A percentile compares a stretch with the other conserved stretches of the same genome.
phyloP scores from a whole-genome alignment of 1,140 invertebrate species.

The Cardiocondyla obscurior region DNA sequence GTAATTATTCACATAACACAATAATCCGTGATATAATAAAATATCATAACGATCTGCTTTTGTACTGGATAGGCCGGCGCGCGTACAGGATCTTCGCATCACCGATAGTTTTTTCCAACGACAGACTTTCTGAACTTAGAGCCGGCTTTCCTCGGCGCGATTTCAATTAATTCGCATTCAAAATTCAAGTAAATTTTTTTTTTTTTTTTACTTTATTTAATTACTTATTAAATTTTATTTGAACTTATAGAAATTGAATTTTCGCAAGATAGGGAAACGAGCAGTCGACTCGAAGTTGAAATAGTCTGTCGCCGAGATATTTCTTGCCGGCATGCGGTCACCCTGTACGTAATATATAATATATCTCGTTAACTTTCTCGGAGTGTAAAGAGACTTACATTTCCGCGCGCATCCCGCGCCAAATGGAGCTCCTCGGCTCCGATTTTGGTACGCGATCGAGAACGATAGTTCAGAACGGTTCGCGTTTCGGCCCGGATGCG shows the following conservation, averaged over 20 bases:
- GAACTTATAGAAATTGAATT: not conserved
- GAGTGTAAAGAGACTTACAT: constrained; percentile 1
- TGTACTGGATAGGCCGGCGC: constrained; percentile 81
- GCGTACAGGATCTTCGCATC: constrained; percentile 20
- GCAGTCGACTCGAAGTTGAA: too few species aligned
- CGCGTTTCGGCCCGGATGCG: not conserved
- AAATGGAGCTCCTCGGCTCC: not conserved
- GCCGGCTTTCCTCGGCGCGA: not conserved
- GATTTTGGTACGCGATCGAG: constrained; percentile 14
- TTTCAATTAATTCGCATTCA: not conserved
- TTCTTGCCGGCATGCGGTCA: not conserved
- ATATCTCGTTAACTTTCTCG: constrained; percentile 37
- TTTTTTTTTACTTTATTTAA: not conserved
- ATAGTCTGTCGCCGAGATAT: not conserved
- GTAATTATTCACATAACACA: constrained; percentile 79
- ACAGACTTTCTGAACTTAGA: not conserved
- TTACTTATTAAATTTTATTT: not conserved
- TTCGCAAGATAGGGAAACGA: not conserved
- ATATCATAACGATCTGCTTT: constrained; percentile 77
- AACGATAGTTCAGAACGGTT: not conserved
- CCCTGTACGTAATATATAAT: constrained; percentile 15
- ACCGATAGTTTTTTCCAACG: not conserved
- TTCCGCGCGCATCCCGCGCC: not conserved
- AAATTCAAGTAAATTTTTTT: too few species aligned
- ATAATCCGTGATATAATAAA: constrained; percentile 71